These are phyloP conservation scores for Cheirogaleus major DNA, from an alignment of 2,797 vertebrate species.

Conservation along the genomic window DNA sequence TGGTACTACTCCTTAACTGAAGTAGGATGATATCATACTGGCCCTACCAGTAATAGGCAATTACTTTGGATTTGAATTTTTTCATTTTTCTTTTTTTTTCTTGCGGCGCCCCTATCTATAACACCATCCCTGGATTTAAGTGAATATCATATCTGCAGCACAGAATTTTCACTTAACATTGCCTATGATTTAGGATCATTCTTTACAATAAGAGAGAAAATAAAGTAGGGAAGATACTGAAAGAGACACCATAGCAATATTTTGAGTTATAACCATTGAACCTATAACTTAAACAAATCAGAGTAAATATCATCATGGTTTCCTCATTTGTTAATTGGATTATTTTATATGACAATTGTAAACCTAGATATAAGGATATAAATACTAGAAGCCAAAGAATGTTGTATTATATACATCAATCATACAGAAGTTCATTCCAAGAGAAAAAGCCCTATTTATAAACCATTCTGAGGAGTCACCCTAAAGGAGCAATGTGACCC, in stretches of 20 bases:
- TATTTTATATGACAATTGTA: background rate
- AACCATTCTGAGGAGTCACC: background rate
- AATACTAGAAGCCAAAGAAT: background rate
- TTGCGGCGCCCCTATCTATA: background rate
- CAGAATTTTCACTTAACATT: background rate
- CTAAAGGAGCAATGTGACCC: background rate
- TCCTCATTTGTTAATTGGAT: conserved; percentile 11
- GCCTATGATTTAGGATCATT: background rate
- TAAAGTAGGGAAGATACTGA: background rate
- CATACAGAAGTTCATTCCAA: background rate
- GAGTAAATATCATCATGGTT: background rate
- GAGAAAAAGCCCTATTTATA: background rate
- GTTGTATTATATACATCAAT: background rate
- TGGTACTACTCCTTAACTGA: background rate
- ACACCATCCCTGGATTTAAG: background rate
- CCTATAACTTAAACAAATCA: background rate
- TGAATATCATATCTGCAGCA: background rate
- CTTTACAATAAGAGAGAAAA: background rate
- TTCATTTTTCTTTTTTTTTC: background rate
- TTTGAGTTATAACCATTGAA: background rate
- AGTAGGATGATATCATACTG: background rate
- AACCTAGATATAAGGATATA: background rate
- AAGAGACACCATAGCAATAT: background rate
- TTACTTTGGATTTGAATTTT: background rate
- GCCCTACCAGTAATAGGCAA: background rate